Base-by-base conservation (phyloP, 2,888 invertebrate species). In the Platycheirus rosarum region DNA sequence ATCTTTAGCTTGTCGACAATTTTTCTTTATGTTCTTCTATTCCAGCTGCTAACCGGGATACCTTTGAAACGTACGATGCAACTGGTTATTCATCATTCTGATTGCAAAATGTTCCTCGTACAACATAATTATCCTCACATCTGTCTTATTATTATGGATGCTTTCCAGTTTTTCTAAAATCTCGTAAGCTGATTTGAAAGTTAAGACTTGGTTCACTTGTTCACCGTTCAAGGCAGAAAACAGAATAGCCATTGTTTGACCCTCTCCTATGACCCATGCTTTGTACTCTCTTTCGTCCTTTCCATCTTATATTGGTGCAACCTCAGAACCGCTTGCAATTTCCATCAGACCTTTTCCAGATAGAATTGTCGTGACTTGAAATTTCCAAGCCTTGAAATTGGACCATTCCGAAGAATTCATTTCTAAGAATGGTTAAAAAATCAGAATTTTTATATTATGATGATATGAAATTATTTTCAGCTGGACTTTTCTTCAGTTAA, bases 221-320 rank as follows among this genome's bases (percentile, higher is more conserved):
- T n/a, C 65, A 18, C n/a, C 40, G 13, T 74, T 32, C 11, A 68
- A 16, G 9, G 51, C 35, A 55, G 55, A 48, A 57, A 74, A 66
- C 42, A 74, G 49, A 23, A 66, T 66, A 11, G 65, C 32, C 74
- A 66, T 48, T 7, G 74, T 66, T 16, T 55, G 49, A 57, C 42
- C 48, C 46, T 62, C 62, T 14, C 20, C 48, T 51, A 53, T 32
- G 9, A 23, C 40, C 69, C 57, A 48, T n/a, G 1, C 32, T 8
- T 46, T 46, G n/a, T n/a, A n/a, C n/a, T n/a, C n/a, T n/a, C n/a
- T n/a, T n/a, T n/a, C n/a, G n/a, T n/a, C n/a, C n/a, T n/a, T n/a
- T n/a, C n/a, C n/a, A n/a, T n/a, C n/a, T n/a, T n/a, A n/a, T n/a
- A n/a, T n/a, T n/a, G n/a, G n/a, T n/a, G n/a, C n/a, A n/a, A n/a